These are phyloP conservation scores for Saccostrea glomerata DNA, from an alignment of 1,140 invertebrate species.

Conservation along the genomic window DNA sequence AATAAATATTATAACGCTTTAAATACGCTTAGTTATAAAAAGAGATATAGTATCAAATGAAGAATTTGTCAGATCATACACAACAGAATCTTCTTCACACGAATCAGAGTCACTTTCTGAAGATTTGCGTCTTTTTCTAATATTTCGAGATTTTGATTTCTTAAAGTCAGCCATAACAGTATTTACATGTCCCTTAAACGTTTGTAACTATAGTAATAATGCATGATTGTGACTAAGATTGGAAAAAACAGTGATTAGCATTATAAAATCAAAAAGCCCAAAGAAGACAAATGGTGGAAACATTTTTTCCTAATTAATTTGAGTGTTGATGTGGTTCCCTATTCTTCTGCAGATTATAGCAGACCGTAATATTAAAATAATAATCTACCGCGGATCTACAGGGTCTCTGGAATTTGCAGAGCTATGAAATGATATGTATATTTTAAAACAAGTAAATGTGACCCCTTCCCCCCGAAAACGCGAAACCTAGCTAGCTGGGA, in stretches of 20 bases:
- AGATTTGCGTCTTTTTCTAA: conserved; percentile 60
- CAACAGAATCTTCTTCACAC: conserved; percentile 40
- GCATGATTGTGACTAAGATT: neutral
- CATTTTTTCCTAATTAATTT: neutral
- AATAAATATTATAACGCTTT: neutral
- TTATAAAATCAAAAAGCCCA: neutral
- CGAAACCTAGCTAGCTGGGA: too few relatives aligned
- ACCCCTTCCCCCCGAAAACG: too few relatives aligned
- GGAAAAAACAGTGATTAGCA: neutral
- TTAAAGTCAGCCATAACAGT: conserved; percentile 59
- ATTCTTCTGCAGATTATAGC: too few relatives aligned
- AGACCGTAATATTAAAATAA: too few relatives aligned
- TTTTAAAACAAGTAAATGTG: too few relatives aligned
- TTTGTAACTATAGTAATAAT: neutral
- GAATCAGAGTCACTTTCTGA: conserved; percentile 56
- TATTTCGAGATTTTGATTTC: conserved; percentile 46
- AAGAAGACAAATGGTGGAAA: neutral
- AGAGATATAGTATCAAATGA: too few relatives aligned
- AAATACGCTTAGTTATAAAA: too few relatives aligned
- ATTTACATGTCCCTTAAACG: neutral
- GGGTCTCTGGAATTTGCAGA: too few relatives aligned
- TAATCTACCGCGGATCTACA: too few relatives aligned
- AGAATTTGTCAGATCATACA: neutral
- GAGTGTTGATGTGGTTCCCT: too few relatives aligned
- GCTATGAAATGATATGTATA: too few relatives aligned